Evolutionary conservation across 2,797 vertebrate genomes (phyloP).

Genomic region (Sebastes baramenuke): DNA sequence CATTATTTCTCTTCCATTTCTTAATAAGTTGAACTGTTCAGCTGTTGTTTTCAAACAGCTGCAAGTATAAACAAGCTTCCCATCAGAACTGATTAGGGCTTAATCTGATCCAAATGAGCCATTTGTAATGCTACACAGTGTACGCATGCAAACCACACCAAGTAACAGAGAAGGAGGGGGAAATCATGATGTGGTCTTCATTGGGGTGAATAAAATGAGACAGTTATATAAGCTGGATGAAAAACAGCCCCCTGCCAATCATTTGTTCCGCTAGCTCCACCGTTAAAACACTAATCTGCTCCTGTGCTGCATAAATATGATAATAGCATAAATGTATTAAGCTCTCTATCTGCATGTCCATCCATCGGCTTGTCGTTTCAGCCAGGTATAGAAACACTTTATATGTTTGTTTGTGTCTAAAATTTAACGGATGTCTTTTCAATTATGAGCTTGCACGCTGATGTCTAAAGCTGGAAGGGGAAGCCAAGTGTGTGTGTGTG

Average conservation of each 20-base stretch:
- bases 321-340: conserved; percentile 24
- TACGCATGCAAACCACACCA: conserved; percentile 24
- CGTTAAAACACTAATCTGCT: conserved; percentile 49
- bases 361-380: conserved; percentile 2
- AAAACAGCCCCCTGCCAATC: conserved; percentile 47
- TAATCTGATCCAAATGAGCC: conserved; percentile 29
- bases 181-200: conserved; percentile 43
- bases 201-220: conserved; percentile 43
- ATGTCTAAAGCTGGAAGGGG: conserved; percentile 4
- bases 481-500: neutral
- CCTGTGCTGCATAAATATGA: conserved; percentile 32
- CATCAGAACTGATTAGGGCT: conserved; percentile 49
- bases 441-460: conserved; percentile 5
- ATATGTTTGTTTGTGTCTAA: conserved; percentile 26
- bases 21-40: conserved; percentile 26
- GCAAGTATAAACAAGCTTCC: conserved; percentile 60
- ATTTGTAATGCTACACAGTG: conserved; percentile 23
- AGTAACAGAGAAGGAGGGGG: conserved; percentile 1
- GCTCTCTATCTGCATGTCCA: conserved; percentile 23
- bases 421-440: conserved; percentile 30
- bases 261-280: conserved; percentile 45
- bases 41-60: conserved; percentile 40
- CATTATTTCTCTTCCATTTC: conserved; percentile 19
- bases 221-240: conserved; percentile 64
- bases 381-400: conserved; percentile 10